Base-by-base conservation (phyloP, 2,888 invertebrate genomes). In the Odontocolon sp. region DNA sequence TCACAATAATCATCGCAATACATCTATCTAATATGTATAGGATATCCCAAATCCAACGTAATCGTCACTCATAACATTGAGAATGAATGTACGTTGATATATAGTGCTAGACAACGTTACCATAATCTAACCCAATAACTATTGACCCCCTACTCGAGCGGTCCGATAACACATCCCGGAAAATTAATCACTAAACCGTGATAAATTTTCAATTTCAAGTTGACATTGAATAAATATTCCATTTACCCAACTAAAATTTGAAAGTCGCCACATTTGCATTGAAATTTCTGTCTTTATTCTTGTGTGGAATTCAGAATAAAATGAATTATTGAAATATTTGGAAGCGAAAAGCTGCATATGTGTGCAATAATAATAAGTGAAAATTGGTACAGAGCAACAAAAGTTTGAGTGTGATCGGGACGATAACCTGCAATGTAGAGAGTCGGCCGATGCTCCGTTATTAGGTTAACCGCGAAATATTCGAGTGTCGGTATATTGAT, bases 401-500 rank as follows among this genome's bases (percentile, higher is more conserved):
- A 67, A 71, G 66, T 71, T 76, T 8, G 67, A 76, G 59, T 56
- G 70, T 47, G 50, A 40, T 66, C 66, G 54, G 70, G 61, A 71
- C 47, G 63, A 71, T 71, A 68, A 66, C 71, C 16, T 45, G 56
- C 71, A 63, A 71, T 71, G 50, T 66, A 9, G 33, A 16, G 33
- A 45, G 31, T 8, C 6, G 8, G 31, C 14, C 11, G 21, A 11
- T 9, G 23, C 33, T 5, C 50, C 11, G 50, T 26, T 28, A 47
- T 76, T 56, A 61, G 31, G 61, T 61, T 61, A 71, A 45, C 61
- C 61, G 59, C 70, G 71, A 71, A 76, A 76, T 71, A 56, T 56
- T 54, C 23, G 66, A 67, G 66, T 67, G 47, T 23, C 61, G 38
- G n/a, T n/a, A 61, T 76, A 76, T 71, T 38, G 56, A 71, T 71